A percentile compares a stretch with the other conserved stretches of the same genome.
phyloP scores from a whole-genome alignment of 2,797 vertebrate genomes.

The Syndactyla subalaris region DNA sequence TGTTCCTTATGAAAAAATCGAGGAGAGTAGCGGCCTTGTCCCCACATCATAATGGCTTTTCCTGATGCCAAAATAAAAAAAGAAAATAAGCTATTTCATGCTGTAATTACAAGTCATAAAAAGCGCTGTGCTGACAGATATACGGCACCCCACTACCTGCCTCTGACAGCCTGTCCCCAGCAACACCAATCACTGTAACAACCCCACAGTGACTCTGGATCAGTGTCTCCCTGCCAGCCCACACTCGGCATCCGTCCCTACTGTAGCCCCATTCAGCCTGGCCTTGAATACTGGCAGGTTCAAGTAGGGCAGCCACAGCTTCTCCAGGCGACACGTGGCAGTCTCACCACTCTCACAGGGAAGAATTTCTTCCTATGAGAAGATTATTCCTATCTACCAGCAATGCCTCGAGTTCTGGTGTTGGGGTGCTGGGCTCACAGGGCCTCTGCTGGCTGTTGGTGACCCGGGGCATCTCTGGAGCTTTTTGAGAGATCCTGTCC shows the following conservation, averaged over 20 bases:
- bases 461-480: too few relatives aligned
- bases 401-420: not conserved
- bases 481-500: not conserved
- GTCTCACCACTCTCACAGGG: not conserved
- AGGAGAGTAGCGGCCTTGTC: not conserved
- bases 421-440: not conserved
- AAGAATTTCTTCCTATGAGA: not conserved
- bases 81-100: not conserved
- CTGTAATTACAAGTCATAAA: constrained; percentile 5
- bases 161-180: not conserved
- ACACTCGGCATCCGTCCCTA: accelerated
- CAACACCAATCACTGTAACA: not conserved
- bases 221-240: not conserved
- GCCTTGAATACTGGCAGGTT: not conserved
- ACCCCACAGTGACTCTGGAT: not conserved
- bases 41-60: not conserved
- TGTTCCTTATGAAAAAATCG: not conserved
- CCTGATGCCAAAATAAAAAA: not conserved
- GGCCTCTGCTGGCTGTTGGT: not conserved
- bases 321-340: not conserved
- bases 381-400: not conserved
- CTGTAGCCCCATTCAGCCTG: accelerated
- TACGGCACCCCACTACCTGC: not conserved
- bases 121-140: not conserved
- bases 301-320: not conserved